Percentiles rank a stretch among this genome's conserved stretches.
Evolutionary conservation across 2,113 vertebrate species (phyloP).

Genomic region (Talpa occidentalis): DNA sequence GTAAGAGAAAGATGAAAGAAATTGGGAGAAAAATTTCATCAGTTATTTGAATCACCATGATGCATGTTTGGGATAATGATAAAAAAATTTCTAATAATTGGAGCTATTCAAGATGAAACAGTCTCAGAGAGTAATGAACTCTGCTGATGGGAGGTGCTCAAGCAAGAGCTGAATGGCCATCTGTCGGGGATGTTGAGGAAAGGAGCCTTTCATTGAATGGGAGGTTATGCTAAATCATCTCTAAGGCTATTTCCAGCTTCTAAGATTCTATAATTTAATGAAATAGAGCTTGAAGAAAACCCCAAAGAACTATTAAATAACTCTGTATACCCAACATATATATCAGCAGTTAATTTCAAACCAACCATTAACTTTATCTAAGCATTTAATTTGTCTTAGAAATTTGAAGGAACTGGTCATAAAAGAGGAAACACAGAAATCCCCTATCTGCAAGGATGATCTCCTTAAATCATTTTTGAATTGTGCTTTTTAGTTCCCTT

Average conservation of each 20-base stretch:
- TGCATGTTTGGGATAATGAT: background rate
- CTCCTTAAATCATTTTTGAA: conserved; percentile 35
- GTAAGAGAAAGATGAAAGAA: background rate
- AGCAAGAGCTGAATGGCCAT: conserved; percentile 15
- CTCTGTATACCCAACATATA: conserved; percentile 16
- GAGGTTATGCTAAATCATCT: conserved; percentile 61
- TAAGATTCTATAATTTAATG: conserved; percentile 47
- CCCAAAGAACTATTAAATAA: conserved; percentile 58
- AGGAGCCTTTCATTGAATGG: conserved; percentile 21
- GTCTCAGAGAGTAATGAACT: conserved; percentile 17
- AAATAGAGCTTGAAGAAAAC: conserved; percentile 16
- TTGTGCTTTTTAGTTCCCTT: background rate
- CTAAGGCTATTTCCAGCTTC: conserved; percentile 41
- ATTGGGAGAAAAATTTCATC: background rate
- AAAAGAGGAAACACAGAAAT: conserved; percentile 52
- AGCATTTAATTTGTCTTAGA: conserved; percentile 69
- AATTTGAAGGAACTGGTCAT: conserved; percentile 58
- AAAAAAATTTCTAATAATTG: background rate
- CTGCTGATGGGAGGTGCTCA: background rate
- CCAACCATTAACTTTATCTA: conserved; percentile 59
- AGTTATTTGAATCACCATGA: background rate
- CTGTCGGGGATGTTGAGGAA: background rate
- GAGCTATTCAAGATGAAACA: background rate
- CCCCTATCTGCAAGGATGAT: conserved; percentile 10
- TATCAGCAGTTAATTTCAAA: conserved; percentile 69